Conservation (phyloP, 2,113 vertebrate genomes). For the Pangasianodon gigas region DNA sequence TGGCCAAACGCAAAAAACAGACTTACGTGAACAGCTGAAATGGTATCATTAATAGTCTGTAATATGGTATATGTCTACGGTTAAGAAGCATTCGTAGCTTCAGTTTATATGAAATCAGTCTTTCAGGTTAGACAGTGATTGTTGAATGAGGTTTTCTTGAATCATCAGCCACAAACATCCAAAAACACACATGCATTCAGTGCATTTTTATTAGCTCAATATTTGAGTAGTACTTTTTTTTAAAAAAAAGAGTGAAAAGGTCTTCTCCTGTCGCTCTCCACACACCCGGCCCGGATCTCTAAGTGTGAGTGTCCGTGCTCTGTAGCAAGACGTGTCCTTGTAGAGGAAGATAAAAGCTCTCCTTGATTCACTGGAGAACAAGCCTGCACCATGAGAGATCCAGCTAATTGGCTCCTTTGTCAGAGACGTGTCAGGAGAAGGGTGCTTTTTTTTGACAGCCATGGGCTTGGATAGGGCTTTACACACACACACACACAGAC, state of each 20-base stretch:
- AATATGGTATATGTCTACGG: neutral
- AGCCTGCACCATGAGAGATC: conserved; percentile 47
- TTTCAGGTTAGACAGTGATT: neutral
- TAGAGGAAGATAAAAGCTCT: conserved; percentile 52
- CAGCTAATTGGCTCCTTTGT: conserved; percentile 58
- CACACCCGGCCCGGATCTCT: neutral
- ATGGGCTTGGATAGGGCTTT: conserved; percentile 26
- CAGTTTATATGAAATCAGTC: neutral
- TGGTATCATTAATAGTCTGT: neutral
- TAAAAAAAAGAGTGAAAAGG: neutral
- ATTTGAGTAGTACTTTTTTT: neutral
- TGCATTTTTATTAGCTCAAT: neutral
- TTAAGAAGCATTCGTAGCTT: neutral
- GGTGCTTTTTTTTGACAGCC: conserved; percentile 42
- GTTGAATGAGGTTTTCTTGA: neutral
- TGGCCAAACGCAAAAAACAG: too few relatives aligned
- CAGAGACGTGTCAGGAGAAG: conserved; percentile 48
- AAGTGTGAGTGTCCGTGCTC: conserved; percentile 13
- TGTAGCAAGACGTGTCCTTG: conserved; percentile 45
- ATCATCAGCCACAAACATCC: neutral
- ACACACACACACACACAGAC: conserved; percentile 19
- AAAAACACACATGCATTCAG: neutral
- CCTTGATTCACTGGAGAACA: conserved; percentile 46
- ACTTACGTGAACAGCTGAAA: too few relatives aligned
- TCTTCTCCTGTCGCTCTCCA: neutral